A percentile compares a stretch with the other conserved stretches of the same genome.
These are phyloP conservation scores for Propithecus deckenii DNA, from an alignment of 2,797 vertebrate species.

Conservation along the genomic window DNA sequence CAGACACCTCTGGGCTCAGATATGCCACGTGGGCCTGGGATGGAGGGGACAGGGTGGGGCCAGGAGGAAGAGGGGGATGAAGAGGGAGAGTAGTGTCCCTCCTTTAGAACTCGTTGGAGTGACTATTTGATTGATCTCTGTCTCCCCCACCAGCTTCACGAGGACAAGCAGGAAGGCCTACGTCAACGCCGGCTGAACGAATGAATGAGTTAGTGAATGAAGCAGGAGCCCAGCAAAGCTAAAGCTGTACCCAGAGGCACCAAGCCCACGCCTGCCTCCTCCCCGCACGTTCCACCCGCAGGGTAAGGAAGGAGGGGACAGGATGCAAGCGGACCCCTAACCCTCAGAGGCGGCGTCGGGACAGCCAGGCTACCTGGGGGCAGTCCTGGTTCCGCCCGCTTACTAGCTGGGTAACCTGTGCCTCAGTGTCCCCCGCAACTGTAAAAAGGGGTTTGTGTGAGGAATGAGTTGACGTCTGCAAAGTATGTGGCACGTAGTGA, in stretches of 20 bases:
- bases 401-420: not conserved
- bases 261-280: not conserved
- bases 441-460: not conserved
- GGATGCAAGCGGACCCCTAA: not conserved
- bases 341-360: not conserved
- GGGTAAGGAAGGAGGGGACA: not conserved
- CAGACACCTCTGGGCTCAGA: no score
- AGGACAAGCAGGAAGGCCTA: not conserved
- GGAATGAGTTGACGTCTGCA: not conserved
- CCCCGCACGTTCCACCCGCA: not conserved
- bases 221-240: not conserved
- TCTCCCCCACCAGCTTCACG: not conserved
- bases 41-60: fast-evolving
- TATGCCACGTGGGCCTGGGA: not conserved
- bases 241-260: fast-evolving
- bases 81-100: not conserved
- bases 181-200: not conserved
- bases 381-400: not conserved
- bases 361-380: not conserved
- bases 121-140: not conserved
- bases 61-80: not conserved
- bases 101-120: not conserved
- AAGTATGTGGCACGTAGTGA: not conserved
- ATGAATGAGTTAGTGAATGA: not conserved
- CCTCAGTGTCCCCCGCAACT: not conserved